Evolutionary conservation across 1,140 invertebrate species (phyloP).

Genomic region (Ceratitis capitata): DNA sequence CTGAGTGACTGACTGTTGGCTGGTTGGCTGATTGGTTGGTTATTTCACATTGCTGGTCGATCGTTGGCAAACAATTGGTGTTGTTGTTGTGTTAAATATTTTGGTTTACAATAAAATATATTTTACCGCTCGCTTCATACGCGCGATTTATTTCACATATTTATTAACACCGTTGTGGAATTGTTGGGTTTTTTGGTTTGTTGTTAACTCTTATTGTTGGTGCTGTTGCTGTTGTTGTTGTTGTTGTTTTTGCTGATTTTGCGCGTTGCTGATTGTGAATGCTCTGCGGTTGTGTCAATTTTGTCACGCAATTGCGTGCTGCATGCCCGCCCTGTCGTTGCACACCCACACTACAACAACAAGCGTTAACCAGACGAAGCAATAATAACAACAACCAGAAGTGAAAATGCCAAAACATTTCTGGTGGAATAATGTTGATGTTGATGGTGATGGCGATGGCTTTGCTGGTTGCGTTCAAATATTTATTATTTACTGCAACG

Average conservation of each 20-base stretch:
- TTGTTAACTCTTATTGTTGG: neutral
- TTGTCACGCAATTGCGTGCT: slow-evolving; percentile 36
- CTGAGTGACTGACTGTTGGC: neutral
- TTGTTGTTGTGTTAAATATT: neutral
- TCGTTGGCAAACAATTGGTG: neutral
- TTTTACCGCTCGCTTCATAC: neutral
- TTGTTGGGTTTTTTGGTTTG: neutral
- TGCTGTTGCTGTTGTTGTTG: neutral
- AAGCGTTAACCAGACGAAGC: too few relatives aligned
- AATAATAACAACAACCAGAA: neutral
- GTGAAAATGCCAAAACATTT: neutral
- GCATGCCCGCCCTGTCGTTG: neutral
- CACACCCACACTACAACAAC: slow-evolving; percentile 1
- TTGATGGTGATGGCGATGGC: neutral
- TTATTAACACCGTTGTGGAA: neutral
- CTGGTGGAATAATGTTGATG: neutral
- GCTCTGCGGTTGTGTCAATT: slow-evolving; percentile 26
- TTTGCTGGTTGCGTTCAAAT: neutral
- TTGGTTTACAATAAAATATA: slow-evolving; percentile 17
- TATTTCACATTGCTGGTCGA: too few relatives aligned
- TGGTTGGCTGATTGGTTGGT: neutral
- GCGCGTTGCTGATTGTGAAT: slow-evolving; percentile 19
- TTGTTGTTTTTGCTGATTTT: neutral
- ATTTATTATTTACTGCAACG: neutral
- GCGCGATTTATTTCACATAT: slow-evolving; percentile 16